Evolutionary conservation across 2,888 invertebrate species (phyloP).

Genomic region (Synergus itoensis): DNA sequence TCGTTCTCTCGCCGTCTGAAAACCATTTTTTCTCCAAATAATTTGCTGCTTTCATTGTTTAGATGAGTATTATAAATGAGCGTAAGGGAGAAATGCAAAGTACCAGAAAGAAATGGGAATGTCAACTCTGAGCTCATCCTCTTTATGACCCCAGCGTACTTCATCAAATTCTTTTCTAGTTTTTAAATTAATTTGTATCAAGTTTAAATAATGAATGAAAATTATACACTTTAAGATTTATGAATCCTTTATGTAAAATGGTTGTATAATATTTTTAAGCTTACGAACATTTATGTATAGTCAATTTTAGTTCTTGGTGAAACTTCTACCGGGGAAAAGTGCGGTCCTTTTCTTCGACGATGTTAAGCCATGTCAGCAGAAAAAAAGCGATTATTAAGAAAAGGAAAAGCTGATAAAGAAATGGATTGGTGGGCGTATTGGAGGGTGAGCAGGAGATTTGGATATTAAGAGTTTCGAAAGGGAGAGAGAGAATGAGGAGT

Average conservation of each 20-base stretch:
- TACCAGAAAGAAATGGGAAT: constrained; percentile 44
- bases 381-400: constrained; percentile 29
- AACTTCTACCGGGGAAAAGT: constrained; percentile 74
- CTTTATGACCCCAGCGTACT: constrained; percentile 30
- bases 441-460: constrained; percentile 41
- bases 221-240: background rate
- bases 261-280: background rate
- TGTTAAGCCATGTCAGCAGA: constrained; percentile 66
- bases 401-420: constrained; percentile 46
- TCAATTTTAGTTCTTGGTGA: constrained; percentile 57
- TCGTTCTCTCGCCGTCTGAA: constrained; percentile 60
- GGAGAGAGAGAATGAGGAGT: constrained; percentile 49
- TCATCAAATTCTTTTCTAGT: constrained; percentile 15
- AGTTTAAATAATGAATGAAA: background rate
- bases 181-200: background rate
- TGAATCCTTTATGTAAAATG: background rate
- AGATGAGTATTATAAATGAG: constrained; percentile 70
- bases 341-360: constrained; percentile 76
- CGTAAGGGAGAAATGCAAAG: constrained; percentile 30
- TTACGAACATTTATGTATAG: background rate
- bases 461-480: constrained; percentile 41
- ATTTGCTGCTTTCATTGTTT: constrained; percentile 76
- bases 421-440: constrained; percentile 45
- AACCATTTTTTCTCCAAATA: constrained; percentile 66
- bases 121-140: constrained; percentile 54